phyloP scores from a whole-genome alignment of 2,888 invertebrate genomes.

The Drosophila eohydei region DNA sequence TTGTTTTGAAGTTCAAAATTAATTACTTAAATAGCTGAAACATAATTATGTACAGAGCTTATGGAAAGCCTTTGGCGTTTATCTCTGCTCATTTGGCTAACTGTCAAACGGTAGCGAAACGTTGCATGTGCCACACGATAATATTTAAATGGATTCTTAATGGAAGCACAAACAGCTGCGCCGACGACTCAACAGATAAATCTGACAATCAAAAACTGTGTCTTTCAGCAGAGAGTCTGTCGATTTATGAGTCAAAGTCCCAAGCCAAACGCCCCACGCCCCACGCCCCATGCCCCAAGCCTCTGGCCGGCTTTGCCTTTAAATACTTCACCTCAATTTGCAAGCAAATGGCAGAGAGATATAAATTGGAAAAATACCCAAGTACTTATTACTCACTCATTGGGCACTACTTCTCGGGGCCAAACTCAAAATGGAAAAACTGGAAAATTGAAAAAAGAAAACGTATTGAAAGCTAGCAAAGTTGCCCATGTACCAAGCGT shows the following conservation, averaged over 20 bases:
- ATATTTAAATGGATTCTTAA: conserved; percentile 77
- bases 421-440: conserved; percentile 3
- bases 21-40: conserved; percentile 16
- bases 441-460: background rate
- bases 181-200: conserved; percentile 51
- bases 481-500: conserved; percentile 42
- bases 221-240: conserved; percentile 33
- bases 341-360: conserved; percentile 55
- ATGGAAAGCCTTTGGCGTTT: conserved; percentile 30
- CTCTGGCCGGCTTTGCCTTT: conserved; percentile 61
- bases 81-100: conserved; percentile 63
- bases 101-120: conserved; percentile 64
- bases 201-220: conserved; percentile 25
- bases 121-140: conserved; percentile 51
- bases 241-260: conserved; percentile 42
- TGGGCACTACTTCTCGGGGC: conserved; percentile 19
- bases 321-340: conserved; percentile 70
- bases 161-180: conserved; percentile 60
- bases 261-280: conserved; percentile 53
- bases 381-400: conserved; percentile 10
- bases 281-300: conserved; percentile 38
- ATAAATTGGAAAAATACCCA: conserved; percentile 43
- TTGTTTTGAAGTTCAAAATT: conserved; percentile 23
- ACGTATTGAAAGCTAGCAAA: conserved; percentile 2
- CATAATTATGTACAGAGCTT: conserved; percentile 34